Base-by-base conservation (phyloP, 2,797 vertebrate species). In the Poecile montanus region DNA sequence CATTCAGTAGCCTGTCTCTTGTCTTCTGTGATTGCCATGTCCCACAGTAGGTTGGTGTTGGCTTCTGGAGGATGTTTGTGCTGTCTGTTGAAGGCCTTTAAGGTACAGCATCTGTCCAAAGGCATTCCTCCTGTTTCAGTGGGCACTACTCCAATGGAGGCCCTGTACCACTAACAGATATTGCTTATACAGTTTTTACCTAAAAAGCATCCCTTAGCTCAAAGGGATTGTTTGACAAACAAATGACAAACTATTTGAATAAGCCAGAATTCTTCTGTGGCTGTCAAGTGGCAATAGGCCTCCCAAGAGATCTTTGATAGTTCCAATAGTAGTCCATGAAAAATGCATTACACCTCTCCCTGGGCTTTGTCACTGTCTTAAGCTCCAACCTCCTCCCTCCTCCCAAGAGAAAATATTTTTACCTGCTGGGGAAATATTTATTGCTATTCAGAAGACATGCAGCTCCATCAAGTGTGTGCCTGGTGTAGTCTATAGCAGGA, bases 371-470 rank as follows among this genome's bases (percentile, higher is more conserved):
- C 44, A 54, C 7, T 18, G 6, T 50, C 29, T 21, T 12, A n/a
- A 25, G 34, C 61, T 72, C 54, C 54, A 60, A n/a, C 47, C 38
- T 51, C 13, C 18, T 53, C 42, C 73, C 61, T 67, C 51, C n/a
- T 82, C 65, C 76, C 54, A 68, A 23, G 6, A 63, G 26, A 66
- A 73, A 61, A 34, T 30, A 26, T 22, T 97, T 98, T 97, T 97
- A 99, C 99, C 99, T 99, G 98, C 99, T 99, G 80, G 99, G 99
- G 92, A 99, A 99, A 97, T 99, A 99, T 98, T 99, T 99, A 98
- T 99, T 99, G 98, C 99, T 99, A 98, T 99, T 99, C 97, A 99
- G 98, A 97, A 99, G 99, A 95, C 99, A 99, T 32, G 99, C 99
- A 97, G 99, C 99, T 98, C 99, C 99, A 97, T 99, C 99, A 97